Conservation (phyloP, 2,113 vertebrate genomes). For the Petromus typicus region DNA sequence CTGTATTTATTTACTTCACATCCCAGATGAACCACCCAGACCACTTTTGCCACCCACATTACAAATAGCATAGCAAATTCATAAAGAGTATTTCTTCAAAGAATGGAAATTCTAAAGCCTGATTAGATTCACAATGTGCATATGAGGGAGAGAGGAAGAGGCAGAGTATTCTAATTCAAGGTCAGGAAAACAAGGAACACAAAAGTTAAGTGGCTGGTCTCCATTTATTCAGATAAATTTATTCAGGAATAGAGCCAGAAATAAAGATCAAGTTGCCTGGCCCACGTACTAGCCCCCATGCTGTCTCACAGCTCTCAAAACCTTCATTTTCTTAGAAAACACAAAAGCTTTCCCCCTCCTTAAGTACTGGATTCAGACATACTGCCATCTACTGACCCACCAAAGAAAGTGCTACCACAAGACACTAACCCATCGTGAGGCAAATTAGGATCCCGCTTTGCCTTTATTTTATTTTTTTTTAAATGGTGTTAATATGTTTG, state of each 20-base stretch:
- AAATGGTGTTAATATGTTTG: neutral
- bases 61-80: slow-evolving; percentile 68
- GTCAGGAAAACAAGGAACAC: slow-evolving; percentile 62
- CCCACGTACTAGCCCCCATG: slow-evolving; percentile 24
- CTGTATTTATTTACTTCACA: slow-evolving; percentile 69
- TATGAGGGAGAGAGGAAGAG: slow-evolving; percentile 59
- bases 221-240: slow-evolving; percentile 72
- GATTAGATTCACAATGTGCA: slow-evolving; percentile 57
- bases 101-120: slow-evolving; percentile 59
- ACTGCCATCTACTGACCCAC: slow-evolving; percentile 77
- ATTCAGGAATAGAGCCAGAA: slow-evolving; percentile 75
- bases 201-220: slow-evolving; percentile 75
- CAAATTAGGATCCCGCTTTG: neutral
- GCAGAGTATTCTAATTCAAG: slow-evolving; percentile 61
- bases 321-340: slow-evolving; percentile 59
- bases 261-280: slow-evolving; percentile 67
- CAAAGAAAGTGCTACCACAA: neutral
- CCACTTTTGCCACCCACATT: slow-evolving; percentile 58
- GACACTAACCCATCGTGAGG: neutral
- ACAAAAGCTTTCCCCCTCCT: neutral
- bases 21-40: slow-evolving; percentile 48
- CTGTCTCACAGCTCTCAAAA: slow-evolving; percentile 66
- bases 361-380: slow-evolving; percentile 62
- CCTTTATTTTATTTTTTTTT: neutral
- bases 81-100: slow-evolving; percentile 74